Percentiles rank a stretch among this genome's conserved stretches.
Conservation (phyloP, 2,113 vertebrate genomes). For the Pardalotus punctatus region DNA sequence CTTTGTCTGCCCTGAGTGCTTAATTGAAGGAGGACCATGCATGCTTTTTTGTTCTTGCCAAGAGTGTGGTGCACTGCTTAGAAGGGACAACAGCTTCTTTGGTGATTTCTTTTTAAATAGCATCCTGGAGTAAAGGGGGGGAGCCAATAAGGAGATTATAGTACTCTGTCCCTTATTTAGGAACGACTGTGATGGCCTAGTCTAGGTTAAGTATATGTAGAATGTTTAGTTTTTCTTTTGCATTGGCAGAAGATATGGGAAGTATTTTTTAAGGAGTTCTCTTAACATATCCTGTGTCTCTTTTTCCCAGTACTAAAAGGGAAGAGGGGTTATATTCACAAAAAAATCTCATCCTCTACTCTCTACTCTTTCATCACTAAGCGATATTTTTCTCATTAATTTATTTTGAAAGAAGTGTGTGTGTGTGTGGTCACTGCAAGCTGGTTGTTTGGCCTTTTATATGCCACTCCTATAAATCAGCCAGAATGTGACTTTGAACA, state of each 20-base stretch:
- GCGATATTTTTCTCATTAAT: neutral
- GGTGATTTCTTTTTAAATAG: neutral
- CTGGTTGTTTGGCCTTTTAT: neutral
- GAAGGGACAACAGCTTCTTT: neutral
- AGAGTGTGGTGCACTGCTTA: neutral
- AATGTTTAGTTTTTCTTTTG: neutral
- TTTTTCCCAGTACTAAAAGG: neutral
- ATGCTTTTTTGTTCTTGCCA: slow-evolving; percentile 17
- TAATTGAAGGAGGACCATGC: slow-evolving; percentile 22
- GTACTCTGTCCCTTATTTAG: neutral
- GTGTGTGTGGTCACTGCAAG: neutral
- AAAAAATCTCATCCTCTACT: neutral
- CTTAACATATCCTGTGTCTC: neutral
- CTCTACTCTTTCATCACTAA: neutral
- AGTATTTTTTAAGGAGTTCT: neutral
- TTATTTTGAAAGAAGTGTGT: neutral
- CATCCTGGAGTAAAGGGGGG: neutral
- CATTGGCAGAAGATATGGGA: neutral
- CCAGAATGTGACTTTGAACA: neutral
- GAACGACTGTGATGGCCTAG: neutral
- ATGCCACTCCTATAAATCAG: neutral
- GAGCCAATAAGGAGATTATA: neutral
- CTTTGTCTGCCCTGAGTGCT: slow-evolving; percentile 25
- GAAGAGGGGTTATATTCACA: neutral
- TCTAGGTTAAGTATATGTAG: neutral